phyloP scores from a whole-genome alignment of 2,888 invertebrate genomes.

The Synanthedon tipuliformis region DNA sequence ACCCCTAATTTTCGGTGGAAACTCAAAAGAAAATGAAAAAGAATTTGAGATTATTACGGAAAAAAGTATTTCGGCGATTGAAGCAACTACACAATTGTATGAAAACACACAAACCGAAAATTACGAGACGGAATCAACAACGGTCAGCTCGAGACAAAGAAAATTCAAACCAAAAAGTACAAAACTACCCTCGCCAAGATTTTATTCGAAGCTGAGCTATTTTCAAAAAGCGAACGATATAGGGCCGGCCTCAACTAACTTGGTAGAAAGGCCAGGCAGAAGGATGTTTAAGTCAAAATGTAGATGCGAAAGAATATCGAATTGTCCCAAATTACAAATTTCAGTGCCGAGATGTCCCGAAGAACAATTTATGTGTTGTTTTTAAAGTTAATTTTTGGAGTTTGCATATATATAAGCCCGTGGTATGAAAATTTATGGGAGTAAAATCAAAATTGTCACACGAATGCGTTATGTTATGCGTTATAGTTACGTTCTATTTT shows the following conservation, averaged over 20 bases:
- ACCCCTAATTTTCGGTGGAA: slow-evolving; percentile 21
- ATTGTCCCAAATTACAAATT: slow-evolving; percentile 61
- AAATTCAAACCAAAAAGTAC: slow-evolving; percentile 4
- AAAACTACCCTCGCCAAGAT: slow-evolving; percentile 21
- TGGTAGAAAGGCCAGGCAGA: slow-evolving; percentile 29
- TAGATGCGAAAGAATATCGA: slow-evolving; percentile 58
- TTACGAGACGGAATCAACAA: slow-evolving; percentile 10
- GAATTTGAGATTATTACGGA: slow-evolving; percentile 10
- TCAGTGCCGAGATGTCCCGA: slow-evolving; percentile 56
- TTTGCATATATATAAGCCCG: no score
- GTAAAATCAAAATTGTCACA: no score
- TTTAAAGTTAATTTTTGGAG: slow-evolving; percentile 21
- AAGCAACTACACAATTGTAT: neutral
- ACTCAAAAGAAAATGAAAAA: neutral
- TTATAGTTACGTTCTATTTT: no score
- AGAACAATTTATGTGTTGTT: slow-evolving; percentile 62
- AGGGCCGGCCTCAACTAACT: slow-evolving; percentile 27
- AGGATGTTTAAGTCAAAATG: slow-evolving; percentile 49
- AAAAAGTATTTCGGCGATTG: slow-evolving; percentile 5
- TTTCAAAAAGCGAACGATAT: slow-evolving; percentile 24
- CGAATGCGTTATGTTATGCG: no score
- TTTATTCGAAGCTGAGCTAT: slow-evolving; percentile 41
- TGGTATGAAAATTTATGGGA: no score
- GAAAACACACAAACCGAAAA: slow-evolving; percentile 7
- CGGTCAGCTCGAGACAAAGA: slow-evolving; percentile 2